A percentile compares a stretch with the other conserved stretches of the same genome.
Evolutionary conservation across 2,797 vertebrate genomes (phyloP).

Genomic region (Acestrorhynchus altus): DNA sequence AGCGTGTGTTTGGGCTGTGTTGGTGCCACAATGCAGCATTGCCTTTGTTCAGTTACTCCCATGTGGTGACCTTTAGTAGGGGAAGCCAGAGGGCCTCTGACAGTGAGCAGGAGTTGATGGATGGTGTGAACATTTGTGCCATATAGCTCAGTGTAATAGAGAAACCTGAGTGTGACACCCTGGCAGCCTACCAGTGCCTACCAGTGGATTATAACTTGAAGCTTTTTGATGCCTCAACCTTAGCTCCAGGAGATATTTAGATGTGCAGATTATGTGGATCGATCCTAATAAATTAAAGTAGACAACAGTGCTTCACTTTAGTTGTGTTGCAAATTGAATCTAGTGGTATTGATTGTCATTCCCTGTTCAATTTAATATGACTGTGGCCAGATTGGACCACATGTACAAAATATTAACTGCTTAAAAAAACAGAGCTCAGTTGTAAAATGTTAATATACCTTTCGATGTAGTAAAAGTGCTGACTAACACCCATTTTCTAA

Average conservation of each 20-base stretch:
- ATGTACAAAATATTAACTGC: too few relatives aligned
- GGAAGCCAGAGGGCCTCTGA: slow-evolving; percentile 44
- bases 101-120: slow-evolving; percentile 62
- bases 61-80: slow-evolving; percentile 63
- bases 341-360: neutral
- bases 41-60: slow-evolving; percentile 62
- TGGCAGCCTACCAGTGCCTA: slow-evolving; percentile 22
- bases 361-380: neutral
- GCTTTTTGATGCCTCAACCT: slow-evolving; percentile 1
- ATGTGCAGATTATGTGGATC: neutral
- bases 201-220: neutral
- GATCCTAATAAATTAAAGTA: neutral
- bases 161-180: slow-evolving; percentile 17
- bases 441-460: too few relatives aligned
- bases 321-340: neutral
- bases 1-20: slow-evolving; percentile 41
- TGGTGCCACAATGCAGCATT: slow-evolving; percentile 26
- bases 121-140: slow-evolving; percentile 65
- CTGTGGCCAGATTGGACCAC: neutral
- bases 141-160: slow-evolving; percentile 19
- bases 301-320: neutral
- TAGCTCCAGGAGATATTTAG: neutral
- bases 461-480: too few relatives aligned
- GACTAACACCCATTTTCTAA: too few relatives aligned
- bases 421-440: too few relatives aligned